Evolutionary conservation across 1,140 invertebrate genomes (phyloP), one percentile per base, ranked within the genome.

Genomic region (Bombus confusus): DNA sequence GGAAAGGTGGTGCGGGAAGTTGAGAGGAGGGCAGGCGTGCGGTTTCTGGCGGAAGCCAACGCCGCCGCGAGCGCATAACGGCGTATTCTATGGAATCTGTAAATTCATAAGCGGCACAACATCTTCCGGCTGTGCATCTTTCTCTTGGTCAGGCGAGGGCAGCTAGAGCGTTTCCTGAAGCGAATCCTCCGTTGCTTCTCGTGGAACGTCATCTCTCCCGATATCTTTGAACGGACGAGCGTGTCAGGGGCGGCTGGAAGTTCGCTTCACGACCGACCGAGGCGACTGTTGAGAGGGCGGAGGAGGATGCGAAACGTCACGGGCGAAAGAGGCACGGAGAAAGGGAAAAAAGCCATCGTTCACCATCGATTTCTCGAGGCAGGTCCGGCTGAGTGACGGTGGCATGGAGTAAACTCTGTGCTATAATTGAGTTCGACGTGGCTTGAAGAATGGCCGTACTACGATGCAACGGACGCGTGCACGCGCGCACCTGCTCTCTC

Each of bases 401-500:
- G 83, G 82, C 85, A 71, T 74, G 87, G 80, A 87, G 86, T 86
- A 90, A 90, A 89, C 89, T 89, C 76, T 41, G 57, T 59, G 74
- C 86, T 87, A 87, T 90, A 90, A 90, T 90, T 87, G 89, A 90
- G 86, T 90, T 90, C 88, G 82, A 83, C 85, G 88, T 86, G 79
- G 52, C 77, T 90, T 76, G 86, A 87, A 87, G 82, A 73, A 79
- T 86, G 83, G 43, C 59, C 81, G 72, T 86, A 43, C 47, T 57
- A n/a, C 75, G 78, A 64, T 75, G 84, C 41, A 81, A 74, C 64
- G 71, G n/a, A 25, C 62, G 37, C 52, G 52, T 75, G 37, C 39
- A 66, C 74, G 59, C 15, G n/a, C 13, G 13, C 41, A 41, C n/a
- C 66, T 57, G 10, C 31, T 52, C 18, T 39, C 18, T 6, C 41